Percentiles rank a stretch among this genome's conserved stretches.
phyloP scores from a whole-genome alignment of 2,797 vertebrate species.

The Neosilurus mollespiculum region DNA sequence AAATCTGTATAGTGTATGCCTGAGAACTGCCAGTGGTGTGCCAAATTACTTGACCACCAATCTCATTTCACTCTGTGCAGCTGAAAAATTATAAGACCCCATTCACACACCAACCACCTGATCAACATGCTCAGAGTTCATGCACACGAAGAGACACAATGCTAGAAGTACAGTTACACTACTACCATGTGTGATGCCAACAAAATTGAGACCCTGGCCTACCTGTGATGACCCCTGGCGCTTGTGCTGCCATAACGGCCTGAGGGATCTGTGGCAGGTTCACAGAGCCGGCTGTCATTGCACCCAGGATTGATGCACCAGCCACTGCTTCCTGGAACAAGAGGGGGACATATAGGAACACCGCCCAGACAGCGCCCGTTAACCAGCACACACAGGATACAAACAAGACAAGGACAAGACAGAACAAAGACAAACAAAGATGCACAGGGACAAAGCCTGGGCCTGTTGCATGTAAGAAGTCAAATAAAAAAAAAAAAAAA shows the following conservation, averaged over 20 bases:
- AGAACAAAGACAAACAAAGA: slow-evolving; percentile 39
- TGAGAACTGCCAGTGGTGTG: background rate
- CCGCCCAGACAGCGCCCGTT: slow-evolving; percentile 58
- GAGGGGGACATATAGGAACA: slow-evolving; percentile 60
- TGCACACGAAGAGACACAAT: background rate
- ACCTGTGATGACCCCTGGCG: slow-evolving; percentile 87
- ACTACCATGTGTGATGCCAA: background rate
- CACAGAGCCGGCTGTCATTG: slow-evolving; percentile 73
- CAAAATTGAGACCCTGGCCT: slow-evolving; percentile 23
- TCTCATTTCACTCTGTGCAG: background rate
- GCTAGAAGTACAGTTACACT: slow-evolving; percentile 1
- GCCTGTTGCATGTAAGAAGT: slow-evolving; percentile 46
- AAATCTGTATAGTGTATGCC: slow-evolving; percentile 12
- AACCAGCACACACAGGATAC: slow-evolving; percentile 55
- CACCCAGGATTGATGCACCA: slow-evolving; percentile 81
- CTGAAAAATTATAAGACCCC: background rate
- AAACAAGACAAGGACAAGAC: slow-evolving; percentile 43
- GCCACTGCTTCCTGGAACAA: slow-evolving; percentile 82
- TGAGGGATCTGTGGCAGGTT: slow-evolving; percentile 82
- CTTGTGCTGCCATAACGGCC: slow-evolving; percentile 87
- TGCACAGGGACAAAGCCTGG: slow-evolving; percentile 51
- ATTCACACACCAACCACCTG: background rate
- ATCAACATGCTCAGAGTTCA: slow-evolving; percentile 7
- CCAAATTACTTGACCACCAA: background rate
- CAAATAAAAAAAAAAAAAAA: background rate